These are phyloP conservation scores for Pelagia noctiluca DNA, from an alignment of 30 jellyfish, hydroid and myxozoan species.

Conservation along the genomic window DNA sequence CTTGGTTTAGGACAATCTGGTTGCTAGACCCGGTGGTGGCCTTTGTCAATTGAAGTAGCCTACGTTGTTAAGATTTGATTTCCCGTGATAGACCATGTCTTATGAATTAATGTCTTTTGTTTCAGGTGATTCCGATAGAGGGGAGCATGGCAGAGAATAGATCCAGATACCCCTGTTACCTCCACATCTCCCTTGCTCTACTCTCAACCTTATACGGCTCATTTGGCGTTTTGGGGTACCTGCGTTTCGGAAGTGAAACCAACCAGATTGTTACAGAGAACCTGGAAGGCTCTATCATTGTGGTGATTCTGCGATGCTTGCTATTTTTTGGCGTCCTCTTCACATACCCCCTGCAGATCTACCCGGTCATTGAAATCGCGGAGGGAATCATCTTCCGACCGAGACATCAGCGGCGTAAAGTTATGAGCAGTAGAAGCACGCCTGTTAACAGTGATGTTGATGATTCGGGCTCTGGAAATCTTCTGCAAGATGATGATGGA, in stretches of 20 bases:
- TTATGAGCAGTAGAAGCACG: constrained; percentile 23
- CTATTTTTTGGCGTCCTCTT: constrained; percentile 94
- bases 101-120: neutral
- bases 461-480: too few species aligned
- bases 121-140: constrained; percentile 96
- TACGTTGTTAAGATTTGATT: too few species aligned
- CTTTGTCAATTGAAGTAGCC: too few species aligned
- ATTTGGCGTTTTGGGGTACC: constrained; percentile 92
- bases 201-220: constrained; percentile 86
- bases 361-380: constrained; percentile 88
- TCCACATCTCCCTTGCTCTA: constrained; percentile 80
- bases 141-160: constrained; percentile 99
- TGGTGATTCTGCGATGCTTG: constrained; percentile 74
- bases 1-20: too few species aligned
- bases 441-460: constrained; percentile 32
- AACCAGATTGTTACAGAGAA: constrained; percentile 94
- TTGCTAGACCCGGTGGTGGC: too few species aligned
- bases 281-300: constrained; percentile 76
- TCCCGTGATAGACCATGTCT: neutral
- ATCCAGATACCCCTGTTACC: constrained; percentile 82
- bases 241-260: constrained; percentile 87
- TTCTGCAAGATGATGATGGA: too few species aligned
- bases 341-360: constrained; percentile 96
- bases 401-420: constrained; percentile 35
- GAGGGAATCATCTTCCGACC: constrained; percentile 76